Percentiles rank a stretch among this genome's conserved stretches.
These are phyloP conservation scores for Sericinus montela DNA, from an alignment of 2,888 invertebrate genomes.

Conservation along the genomic window DNA sequence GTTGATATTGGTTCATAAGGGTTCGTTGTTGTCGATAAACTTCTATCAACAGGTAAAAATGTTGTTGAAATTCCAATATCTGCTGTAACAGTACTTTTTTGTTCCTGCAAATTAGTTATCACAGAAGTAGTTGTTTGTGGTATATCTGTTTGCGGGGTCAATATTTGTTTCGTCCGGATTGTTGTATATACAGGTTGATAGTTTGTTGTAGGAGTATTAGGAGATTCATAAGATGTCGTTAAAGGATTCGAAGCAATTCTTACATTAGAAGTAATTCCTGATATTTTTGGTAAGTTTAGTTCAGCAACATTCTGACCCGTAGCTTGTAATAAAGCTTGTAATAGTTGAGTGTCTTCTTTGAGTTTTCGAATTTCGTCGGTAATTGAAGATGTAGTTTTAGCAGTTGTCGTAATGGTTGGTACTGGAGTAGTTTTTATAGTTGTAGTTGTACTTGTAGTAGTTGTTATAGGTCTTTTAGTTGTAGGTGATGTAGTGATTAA, in stretches of 20 bases:
- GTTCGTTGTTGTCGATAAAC: slow-evolving; percentile 42
- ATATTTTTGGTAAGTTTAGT: slow-evolving; percentile 52
- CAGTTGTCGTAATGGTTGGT: slow-evolving; percentile 31
- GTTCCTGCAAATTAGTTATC: slow-evolving; percentile 52
- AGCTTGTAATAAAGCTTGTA: slow-evolving; percentile 66
- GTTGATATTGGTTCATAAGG: slow-evolving; percentile 33
- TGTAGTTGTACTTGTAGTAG: slow-evolving; percentile 22
- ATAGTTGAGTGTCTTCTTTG: slow-evolving; percentile 62
- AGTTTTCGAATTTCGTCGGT: slow-evolving; percentile 58
- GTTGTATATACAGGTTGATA: slow-evolving; percentile 55
- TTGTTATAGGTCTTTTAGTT: slow-evolving; percentile 32
- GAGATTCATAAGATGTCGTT: slow-evolving; percentile 55
- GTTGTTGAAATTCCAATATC: slow-evolving; percentile 64
- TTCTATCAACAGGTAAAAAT: slow-evolving; percentile 48
- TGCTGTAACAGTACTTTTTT: slow-evolving; percentile 41
- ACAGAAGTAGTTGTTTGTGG: slow-evolving; percentile 43
- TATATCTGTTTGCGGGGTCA: slow-evolving; percentile 36
- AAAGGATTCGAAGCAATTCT: slow-evolving; percentile 62
- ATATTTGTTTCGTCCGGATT: slow-evolving; percentile 38
- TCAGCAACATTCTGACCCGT: slow-evolving; percentile 46
- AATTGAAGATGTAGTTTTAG: slow-evolving; percentile 38
- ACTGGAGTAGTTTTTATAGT: slow-evolving; percentile 20
- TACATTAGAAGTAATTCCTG: slow-evolving; percentile 64
- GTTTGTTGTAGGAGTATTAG: slow-evolving; percentile 58
- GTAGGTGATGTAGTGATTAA: slow-evolving; percentile 23